Base-by-base conservation (phyloP, 2,113 vertebrate genomes). In the Erythrocercus mccallii region DNA sequence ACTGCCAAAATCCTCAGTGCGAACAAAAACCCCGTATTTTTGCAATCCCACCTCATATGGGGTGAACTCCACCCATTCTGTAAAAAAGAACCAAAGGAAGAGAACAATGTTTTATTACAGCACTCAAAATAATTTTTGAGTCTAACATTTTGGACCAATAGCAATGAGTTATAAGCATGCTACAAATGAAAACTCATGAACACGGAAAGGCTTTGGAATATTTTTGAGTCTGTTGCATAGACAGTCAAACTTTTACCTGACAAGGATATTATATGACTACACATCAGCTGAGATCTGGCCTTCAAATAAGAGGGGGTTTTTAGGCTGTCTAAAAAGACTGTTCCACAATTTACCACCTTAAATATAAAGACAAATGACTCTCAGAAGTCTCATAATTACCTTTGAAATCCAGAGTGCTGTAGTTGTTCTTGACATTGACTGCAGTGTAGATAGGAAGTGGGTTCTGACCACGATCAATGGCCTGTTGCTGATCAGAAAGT, bases 1-100 rank as follows among this genome's bases (percentile, higher is more conserved):
- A 3, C 98, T 99, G 53, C 98, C 99, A 51, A 99, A 99, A 92
- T 99, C 96, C 88, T 99, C 98, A 10, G 95, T 19, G 5, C 88
- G 98, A 73, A 99, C 94, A 88, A 97, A 99, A 31, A 96, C 98
- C 16, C 99, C 99, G 0, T 99, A 99, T 95, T 99, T 99, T 83
- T 97, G 97, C 45, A 99, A 74, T 64, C 99, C 99, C 31, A 99
- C 98, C 80, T 99, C 99, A 7, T 98, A 99, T 25, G 99, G 99
- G 4, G 98, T 98, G 86, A 99, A 99, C 88, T 99, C 99, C 35
- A 98, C 98, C 98, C 98, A 99, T 88, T 99, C 99, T 99, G 90
- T 53, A 79, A 57, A 50, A 21, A 80, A 30, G 54, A 73, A 30
- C 15, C 42, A 20, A 69, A 70, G 37, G 45, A 80, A 60, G 48